A percentile compares a stretch with the other conserved stretches of the same genome.
These are phyloP conservation scores for Notarius quadriscutis DNA, from an alignment of 2,113 vertebrate species.

Conservation along the genomic window DNA sequence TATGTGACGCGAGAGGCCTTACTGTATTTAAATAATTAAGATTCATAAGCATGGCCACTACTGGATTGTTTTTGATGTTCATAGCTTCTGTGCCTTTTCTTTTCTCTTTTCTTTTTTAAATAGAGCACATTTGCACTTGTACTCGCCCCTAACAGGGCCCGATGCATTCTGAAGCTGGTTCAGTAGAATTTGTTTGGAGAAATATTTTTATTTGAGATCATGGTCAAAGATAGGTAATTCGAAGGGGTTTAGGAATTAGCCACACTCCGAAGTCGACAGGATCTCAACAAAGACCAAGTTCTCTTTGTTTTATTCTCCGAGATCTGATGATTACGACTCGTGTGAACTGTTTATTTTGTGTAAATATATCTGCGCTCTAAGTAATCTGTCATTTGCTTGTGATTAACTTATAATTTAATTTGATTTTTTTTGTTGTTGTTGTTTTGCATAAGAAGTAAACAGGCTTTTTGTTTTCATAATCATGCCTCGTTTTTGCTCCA, in stretches of 20 bases:
- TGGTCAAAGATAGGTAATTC: background rate
- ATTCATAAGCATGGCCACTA: slow-evolving; percentile 1
- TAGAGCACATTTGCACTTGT: slow-evolving; percentile 34
- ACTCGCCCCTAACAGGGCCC: background rate
- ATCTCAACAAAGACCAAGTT: background rate
- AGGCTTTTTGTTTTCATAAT: slow-evolving; percentile 26
- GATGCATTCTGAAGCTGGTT: background rate
- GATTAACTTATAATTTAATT: slow-evolving; percentile 17
- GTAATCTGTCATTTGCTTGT: slow-evolving; percentile 9
- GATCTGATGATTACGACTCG: background rate
- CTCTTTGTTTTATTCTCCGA: background rate
- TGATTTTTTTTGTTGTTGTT: slow-evolving; percentile 13
- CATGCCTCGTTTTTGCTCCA: background rate
- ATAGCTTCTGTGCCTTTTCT: background rate
- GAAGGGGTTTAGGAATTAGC: background rate
- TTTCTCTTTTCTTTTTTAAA: background rate
- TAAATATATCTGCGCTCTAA: background rate
- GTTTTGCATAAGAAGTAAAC: slow-evolving; percentile 24
- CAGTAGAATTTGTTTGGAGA: background rate
- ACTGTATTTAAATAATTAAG: slow-evolving; percentile 25
- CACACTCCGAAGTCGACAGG: background rate
- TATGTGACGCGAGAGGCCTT: background rate
- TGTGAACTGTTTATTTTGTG: slow-evolving; percentile 14
- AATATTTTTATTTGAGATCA: background rate
- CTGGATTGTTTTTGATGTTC: background rate